Evolutionary conservation across 1,140 invertebrate genomes (phyloP), one percentile per base, ranked within the genome.

Genomic region (Neodiprion lecontei): DNA sequence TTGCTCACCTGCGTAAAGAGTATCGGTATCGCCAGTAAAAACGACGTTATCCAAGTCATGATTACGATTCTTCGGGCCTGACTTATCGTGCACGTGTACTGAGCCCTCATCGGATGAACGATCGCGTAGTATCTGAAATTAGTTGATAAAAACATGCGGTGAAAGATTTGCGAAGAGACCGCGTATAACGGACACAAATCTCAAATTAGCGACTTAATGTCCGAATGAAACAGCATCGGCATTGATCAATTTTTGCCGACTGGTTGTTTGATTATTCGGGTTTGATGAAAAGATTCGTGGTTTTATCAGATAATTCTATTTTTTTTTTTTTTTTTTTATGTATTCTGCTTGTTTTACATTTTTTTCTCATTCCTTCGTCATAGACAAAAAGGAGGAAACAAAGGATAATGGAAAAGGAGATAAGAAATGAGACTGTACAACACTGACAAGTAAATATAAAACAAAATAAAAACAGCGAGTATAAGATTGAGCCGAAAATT

Each of bases 41-140:
- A 89, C 1, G 93, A 91, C 4, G 90, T 76, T 0, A 90, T 76
- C 93, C 94, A 95, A 9, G 91, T 92, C n/a, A 90, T 80, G 48
- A 90, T 79, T 70, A 93, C 92, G 66, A 92, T 92, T 76, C 89
- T 90, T 76, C 91, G 89, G 0, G 94, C 93, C 78, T 93, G 91
- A 76, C 92, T 92, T 67, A 92, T 91, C 0, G 93, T 94, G 76
- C 93, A 94, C 9, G 91, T 90, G 80, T 94, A 94, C 78, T 93
- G 92, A 12, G 93, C 93, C 80, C 90, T 91, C 90, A 95, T 94
- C 2, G 94, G 94, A 86, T 94, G 92, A 48, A 94, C 90, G 72
- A 95, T 95, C 47, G 94, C 94, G 77, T 95, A 94, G 84, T 94
- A 95, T 79, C 94, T 95, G 86, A 70, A 89, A 89, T 76, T 0